Evolutionary conservation across 2,888 invertebrate species (phyloP).

Genomic region (Eupithecia subfuscata): DNA sequence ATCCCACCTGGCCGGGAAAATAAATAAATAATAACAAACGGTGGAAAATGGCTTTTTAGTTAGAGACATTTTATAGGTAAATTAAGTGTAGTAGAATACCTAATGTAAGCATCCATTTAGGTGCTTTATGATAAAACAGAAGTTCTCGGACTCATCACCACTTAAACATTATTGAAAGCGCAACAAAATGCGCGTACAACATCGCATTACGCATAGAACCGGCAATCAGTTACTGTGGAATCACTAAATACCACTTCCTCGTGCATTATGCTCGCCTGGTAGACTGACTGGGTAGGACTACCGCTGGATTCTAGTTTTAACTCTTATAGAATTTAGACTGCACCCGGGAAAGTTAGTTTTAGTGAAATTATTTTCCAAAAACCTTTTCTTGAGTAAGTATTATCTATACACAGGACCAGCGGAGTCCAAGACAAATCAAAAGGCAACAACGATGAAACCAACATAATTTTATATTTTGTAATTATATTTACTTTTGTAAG

Average conservation of each 20-base stretch:
- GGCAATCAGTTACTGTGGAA: conserved; percentile 42
- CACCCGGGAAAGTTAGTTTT: background rate
- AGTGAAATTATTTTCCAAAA: background rate
- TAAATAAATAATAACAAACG: background rate
- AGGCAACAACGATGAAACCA: background rate
- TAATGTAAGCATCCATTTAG: background rate
- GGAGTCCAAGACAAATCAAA: background rate
- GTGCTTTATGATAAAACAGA: background rate
- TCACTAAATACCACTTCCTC: conserved; percentile 40
- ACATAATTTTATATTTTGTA: background rate
- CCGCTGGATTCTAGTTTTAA: background rate
- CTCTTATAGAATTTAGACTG: background rate
- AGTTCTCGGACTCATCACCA: conserved; percentile 20
- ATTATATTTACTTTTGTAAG: background rate
- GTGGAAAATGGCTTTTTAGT: background rate
- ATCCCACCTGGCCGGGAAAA: no score
- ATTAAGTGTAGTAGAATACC: background rate
- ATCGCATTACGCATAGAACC: conserved; percentile 37
- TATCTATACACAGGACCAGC: no score
- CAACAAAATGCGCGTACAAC: conserved; percentile 34
- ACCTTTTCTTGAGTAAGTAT: no score
- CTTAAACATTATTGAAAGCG: conserved; percentile 36
- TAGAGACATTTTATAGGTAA: background rate
- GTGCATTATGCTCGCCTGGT: conserved; percentile 38
- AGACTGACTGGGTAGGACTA: background rate